Evolutionary conservation across 1,140 invertebrate species (phyloP), one percentile per base, ranked within the genome.

Genomic region (Eubasilissa regina): DNA sequence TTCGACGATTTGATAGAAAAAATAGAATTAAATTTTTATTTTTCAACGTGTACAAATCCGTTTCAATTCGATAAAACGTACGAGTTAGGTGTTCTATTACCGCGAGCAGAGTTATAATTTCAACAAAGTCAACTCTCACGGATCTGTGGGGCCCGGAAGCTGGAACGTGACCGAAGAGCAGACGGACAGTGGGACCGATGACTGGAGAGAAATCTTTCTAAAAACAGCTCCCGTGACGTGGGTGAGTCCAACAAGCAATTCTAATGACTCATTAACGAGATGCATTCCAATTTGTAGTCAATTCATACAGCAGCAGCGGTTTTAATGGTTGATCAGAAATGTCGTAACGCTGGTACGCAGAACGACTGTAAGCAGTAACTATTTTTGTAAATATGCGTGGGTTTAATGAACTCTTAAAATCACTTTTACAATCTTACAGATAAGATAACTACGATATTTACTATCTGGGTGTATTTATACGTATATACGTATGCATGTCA

Each of bases 261-360:
- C 62, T 66, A 66, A 66, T 35, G 35, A 66, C 21, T 66, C n/a
- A 66, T 66, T 66, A 66, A 66, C 45, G 35, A 17, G 62, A 66
- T 6, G 62, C 62, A 66, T 66, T 66, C 62, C 62, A 43, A 47
- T 66, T 66, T 66, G 62, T 66, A 66, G 15, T 9, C 62, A 15
- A 58, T 58, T 58, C 55, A 58, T 19, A 58, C 17, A 19, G 9
- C 6, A 35, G 48, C n/a, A 15, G 60, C 10, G 60, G 21, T 15
- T n/a, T 17, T 66, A 66, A 17, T 44, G 43, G 53, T 7, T 15
- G 19, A 62, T 66, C 35, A 43, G 62, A 66, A 66, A 66, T 44
- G 62, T 21, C 11, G 55, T n/a, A 56, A 56, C 53, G 53, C 11
- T n/a, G n/a, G n/a, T n/a, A n/a, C n/a, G 15, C 13, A 56, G n/a